A percentile compares a stretch with the other conserved stretches of the same genome.
Conservation (phyloP, 1,140 invertebrate genomes). For the Hyles vespertilio region DNA sequence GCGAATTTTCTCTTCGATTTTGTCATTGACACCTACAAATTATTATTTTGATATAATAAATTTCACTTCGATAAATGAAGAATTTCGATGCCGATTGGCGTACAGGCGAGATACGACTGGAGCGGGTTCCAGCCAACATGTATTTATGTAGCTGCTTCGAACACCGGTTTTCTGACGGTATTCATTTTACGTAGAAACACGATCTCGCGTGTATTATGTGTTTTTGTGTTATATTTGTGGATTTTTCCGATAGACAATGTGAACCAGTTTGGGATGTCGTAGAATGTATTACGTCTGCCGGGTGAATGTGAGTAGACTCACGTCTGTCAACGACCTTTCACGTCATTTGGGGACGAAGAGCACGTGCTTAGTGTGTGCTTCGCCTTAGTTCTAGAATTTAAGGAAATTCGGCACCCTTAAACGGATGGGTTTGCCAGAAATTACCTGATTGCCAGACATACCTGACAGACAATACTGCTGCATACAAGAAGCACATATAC, state of each 20-base stretch:
- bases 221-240: neutral
- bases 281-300: too few species aligned
- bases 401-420: too few species aligned
- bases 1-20: conserved; percentile 73
- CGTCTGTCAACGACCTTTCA: conserved; percentile 4
- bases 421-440: too few species aligned
- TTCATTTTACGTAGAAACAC: conserved; percentile 3
- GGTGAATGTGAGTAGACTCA: neutral
- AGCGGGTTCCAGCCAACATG: conserved; percentile 26
- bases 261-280: neutral
- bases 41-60: conserved; percentile 46
- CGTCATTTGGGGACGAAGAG: neutral
- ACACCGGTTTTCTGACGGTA: conserved; percentile 41
- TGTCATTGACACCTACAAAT: conserved; percentile 75
- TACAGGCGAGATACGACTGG: conserved; percentile 15
- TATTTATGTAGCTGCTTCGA: conserved; percentile 43
- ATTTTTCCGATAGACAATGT: conserved; percentile 6
- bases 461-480: too few species aligned
- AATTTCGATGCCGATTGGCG: conserved; percentile 47
- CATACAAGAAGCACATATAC: too few species aligned
- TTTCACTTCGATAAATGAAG: conserved; percentile 46
- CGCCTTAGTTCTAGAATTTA: too few species aligned
- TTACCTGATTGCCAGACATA: too few species aligned
- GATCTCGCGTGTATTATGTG: too few species aligned
- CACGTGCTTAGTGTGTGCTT: conserved; percentile 1